Conservation (phyloP, 2,797 vertebrate species). For the Falco cherrug region DNA sequence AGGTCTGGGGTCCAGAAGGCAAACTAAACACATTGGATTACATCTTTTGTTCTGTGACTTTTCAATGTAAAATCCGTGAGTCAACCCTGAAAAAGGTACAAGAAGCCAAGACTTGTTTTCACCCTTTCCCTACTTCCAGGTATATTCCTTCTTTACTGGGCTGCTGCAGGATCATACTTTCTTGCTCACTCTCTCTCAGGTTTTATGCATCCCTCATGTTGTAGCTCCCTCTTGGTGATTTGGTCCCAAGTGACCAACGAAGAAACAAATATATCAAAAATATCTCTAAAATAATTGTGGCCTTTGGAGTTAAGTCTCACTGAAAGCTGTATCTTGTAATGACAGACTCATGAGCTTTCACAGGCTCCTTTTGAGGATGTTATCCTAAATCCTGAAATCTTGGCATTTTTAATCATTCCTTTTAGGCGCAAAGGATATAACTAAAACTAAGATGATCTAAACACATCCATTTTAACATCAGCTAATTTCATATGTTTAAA, state of each 20-base stretch:
- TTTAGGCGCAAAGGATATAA: neutral
- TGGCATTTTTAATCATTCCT: neutral
- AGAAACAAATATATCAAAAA: neutral
- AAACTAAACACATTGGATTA: neutral
- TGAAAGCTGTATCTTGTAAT: neutral
- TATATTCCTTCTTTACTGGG: neutral
- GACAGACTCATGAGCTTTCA: neutral
- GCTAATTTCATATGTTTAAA: neutral
- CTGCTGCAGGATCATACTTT: neutral
- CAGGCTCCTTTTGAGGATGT: neutral
- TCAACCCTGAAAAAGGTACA: neutral
- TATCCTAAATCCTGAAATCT: neutral
- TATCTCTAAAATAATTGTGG: neutral
- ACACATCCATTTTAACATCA: neutral
- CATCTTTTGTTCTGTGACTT: neutral
- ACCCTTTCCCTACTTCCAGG: neutral
- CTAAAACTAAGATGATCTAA: neutral
- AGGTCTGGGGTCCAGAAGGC: neutral
- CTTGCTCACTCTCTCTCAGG: neutral
- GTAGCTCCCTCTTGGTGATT: neutral
- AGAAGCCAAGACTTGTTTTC: neutral
- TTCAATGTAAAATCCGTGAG: neutral
- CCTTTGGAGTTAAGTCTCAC: neutral
- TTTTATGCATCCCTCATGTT: neutral
- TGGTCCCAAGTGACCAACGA: neutral